These are phyloP conservation scores for Zophobas atratus DNA, from an alignment of 1,140 invertebrate species.

Conservation along the genomic window DNA sequence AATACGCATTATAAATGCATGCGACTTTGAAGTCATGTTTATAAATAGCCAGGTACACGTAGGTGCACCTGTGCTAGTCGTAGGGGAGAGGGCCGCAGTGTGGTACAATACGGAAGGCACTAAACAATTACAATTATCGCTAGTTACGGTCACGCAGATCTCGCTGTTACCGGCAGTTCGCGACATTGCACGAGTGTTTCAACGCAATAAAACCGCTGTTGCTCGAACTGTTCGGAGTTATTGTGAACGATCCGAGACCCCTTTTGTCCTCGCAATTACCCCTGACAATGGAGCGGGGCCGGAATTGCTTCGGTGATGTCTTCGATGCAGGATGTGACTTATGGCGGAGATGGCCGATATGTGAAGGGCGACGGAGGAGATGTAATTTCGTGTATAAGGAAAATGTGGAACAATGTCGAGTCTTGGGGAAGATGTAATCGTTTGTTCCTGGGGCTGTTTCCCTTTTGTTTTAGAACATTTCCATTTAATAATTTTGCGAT, in stretches of 20 bases:
- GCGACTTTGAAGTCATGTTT: constrained; percentile 41
- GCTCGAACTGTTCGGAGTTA: constrained; percentile 6
- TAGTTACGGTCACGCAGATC: constrained; percentile 43
- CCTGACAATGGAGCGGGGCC: constrained; percentile 15
- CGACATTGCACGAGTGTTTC: constrained; percentile 26
- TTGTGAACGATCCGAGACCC: background rate
- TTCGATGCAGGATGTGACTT: constrained; percentile 34
- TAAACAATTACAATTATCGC: constrained; percentile 44
- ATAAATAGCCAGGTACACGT: constrained; percentile 38
- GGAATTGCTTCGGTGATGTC: constrained; percentile 18
- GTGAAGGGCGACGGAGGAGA: constrained; percentile 3
- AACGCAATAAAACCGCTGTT: constrained; percentile 21
- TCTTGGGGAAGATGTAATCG: constrained; percentile 9
- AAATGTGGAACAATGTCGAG: background rate
- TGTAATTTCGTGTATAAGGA: constrained; percentile 5
- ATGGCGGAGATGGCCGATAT: constrained; percentile 22
- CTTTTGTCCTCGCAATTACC: constrained; percentile 17
- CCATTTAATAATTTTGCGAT: constrained; percentile 14
- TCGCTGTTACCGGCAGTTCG: constrained; percentile 11
- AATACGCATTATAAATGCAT: constrained; percentile 39
- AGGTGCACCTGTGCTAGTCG: constrained; percentile 13
- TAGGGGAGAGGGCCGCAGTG: background rate
- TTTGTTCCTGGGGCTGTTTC: background rate
- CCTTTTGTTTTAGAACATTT: constrained; percentile 21
- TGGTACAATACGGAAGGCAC: constrained; percentile 30